Evolutionary conservation across 2,888 invertebrate species (phyloP).

Genomic region (Pomacea canaliculata): DNA sequence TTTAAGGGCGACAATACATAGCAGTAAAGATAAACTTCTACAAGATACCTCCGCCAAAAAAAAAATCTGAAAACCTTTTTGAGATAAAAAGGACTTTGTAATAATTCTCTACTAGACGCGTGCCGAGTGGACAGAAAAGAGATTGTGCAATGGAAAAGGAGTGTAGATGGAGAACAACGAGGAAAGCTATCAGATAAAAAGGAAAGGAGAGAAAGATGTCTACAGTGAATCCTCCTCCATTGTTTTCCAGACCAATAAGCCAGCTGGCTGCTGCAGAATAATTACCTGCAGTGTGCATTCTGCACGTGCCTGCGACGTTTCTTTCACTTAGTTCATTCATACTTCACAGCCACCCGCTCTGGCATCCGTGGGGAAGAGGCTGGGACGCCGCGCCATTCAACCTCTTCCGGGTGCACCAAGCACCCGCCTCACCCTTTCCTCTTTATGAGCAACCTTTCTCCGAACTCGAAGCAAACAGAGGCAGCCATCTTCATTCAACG

Average conservation of each 20-base stretch:
- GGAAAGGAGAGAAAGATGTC: background rate
- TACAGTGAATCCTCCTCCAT: background rate
- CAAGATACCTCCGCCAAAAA: no score
- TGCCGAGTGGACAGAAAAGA: background rate
- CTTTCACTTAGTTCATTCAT: slow-evolving; percentile 6
- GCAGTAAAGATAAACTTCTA: no score
- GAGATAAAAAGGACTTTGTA: no score
- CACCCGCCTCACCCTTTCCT: no score
- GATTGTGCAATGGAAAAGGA: background rate
- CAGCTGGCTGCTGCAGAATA: background rate
- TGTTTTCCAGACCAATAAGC: slow-evolving; percentile 16
- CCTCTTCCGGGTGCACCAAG: no score
- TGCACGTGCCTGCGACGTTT: slow-evolving; percentile 6
- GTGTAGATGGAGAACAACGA: background rate
- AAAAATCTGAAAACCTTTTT: no score
- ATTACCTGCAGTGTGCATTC: background rate
- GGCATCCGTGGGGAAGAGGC: background rate
- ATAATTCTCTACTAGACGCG: no score
- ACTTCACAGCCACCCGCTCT: background rate
- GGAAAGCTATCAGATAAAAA: background rate
- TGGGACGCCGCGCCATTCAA: background rate
- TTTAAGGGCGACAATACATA: no score
- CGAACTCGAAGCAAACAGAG: no score
- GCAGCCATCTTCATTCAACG: no score
- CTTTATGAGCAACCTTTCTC: no score